Percentiles rank a stretch among this genome's conserved stretches.
Conservation (phyloP, 2,797 vertebrate species). For the Hemibagrus guttatus region DNA sequence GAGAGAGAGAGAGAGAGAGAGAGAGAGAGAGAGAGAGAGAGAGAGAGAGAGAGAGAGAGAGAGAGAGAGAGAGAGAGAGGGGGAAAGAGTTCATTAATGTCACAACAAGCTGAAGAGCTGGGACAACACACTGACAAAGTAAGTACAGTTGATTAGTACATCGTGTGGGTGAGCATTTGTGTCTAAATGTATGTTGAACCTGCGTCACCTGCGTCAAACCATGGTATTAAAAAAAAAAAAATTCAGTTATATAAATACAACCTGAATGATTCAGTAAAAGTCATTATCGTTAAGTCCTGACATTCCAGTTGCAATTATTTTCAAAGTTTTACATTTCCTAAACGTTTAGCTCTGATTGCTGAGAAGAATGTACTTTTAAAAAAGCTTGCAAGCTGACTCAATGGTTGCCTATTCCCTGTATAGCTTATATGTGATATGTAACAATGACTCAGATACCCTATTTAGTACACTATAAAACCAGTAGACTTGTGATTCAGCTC, state of each 20-base stretch:
- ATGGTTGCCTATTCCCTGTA: background rate
- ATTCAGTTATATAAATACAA: background rate
- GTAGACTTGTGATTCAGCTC: background rate
- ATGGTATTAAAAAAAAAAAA: background rate
- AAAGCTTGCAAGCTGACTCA: background rate
- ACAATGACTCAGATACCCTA: background rate
- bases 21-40: too few species aligned
- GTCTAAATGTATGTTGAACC: background rate
- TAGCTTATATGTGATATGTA: background rate
- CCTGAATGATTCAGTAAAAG: background rate
- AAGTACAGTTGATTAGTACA: background rate
- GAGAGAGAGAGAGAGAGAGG: too few species aligned
- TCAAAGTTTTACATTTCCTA: background rate
- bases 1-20: background rate
- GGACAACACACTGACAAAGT: background rate
- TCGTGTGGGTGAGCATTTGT: background rate
- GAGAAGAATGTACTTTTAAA: background rate
- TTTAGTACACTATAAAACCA: background rate
- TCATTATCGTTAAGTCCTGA: background rate
- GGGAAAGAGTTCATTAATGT: background rate
- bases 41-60: too few species aligned
- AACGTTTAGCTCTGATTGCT: too few species aligned
- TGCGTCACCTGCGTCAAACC: background rate
- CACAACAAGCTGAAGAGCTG: background rate
- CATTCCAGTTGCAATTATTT: background rate